These are phyloP conservation scores for Drosophila pseudoobscura DNA, from an alignment of 1,140 invertebrate species.

Conservation along the genomic window DNA sequence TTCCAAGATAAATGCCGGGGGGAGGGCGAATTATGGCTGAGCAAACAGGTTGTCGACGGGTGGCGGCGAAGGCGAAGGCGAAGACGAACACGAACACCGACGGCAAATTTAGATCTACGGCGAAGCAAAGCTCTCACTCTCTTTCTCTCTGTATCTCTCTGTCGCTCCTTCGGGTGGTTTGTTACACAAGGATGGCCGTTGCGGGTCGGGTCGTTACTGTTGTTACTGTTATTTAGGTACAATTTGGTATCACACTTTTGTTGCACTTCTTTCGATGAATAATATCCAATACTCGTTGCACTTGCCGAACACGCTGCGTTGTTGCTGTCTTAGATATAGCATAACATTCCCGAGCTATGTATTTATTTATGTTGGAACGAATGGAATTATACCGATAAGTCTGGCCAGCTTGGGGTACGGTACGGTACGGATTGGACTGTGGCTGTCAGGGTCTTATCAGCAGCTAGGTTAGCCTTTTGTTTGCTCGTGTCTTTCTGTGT, in stretches of 20 bases:
- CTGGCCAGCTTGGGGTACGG: slow-evolving; percentile 11
- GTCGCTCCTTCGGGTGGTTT: too few relatives aligned
- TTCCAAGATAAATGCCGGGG: slow-evolving; percentile 53
- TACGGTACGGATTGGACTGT: slow-evolving; percentile 22
- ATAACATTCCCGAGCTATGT: slow-evolving; percentile 56
- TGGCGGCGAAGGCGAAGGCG: slow-evolving; percentile 44
- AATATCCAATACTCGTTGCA: slow-evolving; percentile 48
- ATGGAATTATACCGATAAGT: slow-evolving; percentile 42
- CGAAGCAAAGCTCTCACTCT: too few relatives aligned
- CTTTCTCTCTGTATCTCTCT: too few relatives aligned
- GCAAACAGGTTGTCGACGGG: slow-evolving; percentile 72
- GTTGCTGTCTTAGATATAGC: slow-evolving; percentile 46
- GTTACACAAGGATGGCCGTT: slow-evolving; percentile 11
- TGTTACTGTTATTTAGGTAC: slow-evolving; percentile 15
- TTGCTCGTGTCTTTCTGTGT: slow-evolving; percentile 20
- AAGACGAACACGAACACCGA: slow-evolving; percentile 2
- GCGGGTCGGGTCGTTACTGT: slow-evolving; percentile 1
- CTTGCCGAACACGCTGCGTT: slow-evolving; percentile 22
- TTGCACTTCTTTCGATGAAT: slow-evolving; percentile 19
- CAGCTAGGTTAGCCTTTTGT: slow-evolving; percentile 29
- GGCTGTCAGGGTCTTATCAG: slow-evolving; percentile 55
- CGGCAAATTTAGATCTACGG: slow-evolving; percentile 43
- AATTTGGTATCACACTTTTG: slow-evolving; percentile 43
- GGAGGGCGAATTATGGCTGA: slow-evolving; percentile 54
- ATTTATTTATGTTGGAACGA: slow-evolving; percentile 44